phyloP scores from a whole-genome alignment of 2,888 invertebrate genomes.

The Microplitis manilae region DNA sequence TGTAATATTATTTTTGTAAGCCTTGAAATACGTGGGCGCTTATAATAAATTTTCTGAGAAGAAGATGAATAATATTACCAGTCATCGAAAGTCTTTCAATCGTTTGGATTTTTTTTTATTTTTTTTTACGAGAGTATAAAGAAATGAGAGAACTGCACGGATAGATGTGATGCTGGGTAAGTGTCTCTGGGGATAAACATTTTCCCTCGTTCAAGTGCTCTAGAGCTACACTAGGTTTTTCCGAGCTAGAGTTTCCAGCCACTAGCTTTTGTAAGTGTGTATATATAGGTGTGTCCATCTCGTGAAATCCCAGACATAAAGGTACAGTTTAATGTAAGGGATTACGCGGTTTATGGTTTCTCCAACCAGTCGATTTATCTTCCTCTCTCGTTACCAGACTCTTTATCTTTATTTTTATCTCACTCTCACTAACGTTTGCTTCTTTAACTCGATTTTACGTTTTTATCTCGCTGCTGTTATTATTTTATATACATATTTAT shows the following conservation, averaged over 20 bases:
- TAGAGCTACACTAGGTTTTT: not conserved
- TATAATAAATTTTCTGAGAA: constrained; percentile 6
- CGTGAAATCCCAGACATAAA: constrained; percentile 38
- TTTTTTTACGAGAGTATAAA: not conserved
- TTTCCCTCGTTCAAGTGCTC: not conserved
- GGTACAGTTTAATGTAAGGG: constrained; percentile 64
- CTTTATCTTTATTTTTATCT: constrained; percentile 45
- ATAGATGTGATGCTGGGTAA: not conserved
- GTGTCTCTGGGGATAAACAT: not conserved
- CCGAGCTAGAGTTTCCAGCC: not conserved
- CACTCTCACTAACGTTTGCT: constrained; percentile 36
- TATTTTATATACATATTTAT: not conserved
- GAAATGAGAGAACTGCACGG: not conserved
- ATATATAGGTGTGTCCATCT: constrained; percentile 18
- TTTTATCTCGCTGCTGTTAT: constrained; percentile 48
- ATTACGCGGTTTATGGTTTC: constrained; percentile 65
- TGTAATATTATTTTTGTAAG: too few species aligned
- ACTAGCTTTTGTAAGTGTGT: not conserved
- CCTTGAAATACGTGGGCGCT: not conserved
- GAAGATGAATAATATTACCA: constrained; percentile 13
- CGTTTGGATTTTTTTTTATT: not conserved
- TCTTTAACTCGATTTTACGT: constrained; percentile 47
- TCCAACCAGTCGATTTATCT: constrained; percentile 38
- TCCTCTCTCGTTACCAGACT: constrained; percentile 31
- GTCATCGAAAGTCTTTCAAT: constrained; percentile 3